These are phyloP conservation scores for Stegodyphus dumicola DNA, from an alignment of 1,140 invertebrate species.

Conservation along the genomic window DNA sequence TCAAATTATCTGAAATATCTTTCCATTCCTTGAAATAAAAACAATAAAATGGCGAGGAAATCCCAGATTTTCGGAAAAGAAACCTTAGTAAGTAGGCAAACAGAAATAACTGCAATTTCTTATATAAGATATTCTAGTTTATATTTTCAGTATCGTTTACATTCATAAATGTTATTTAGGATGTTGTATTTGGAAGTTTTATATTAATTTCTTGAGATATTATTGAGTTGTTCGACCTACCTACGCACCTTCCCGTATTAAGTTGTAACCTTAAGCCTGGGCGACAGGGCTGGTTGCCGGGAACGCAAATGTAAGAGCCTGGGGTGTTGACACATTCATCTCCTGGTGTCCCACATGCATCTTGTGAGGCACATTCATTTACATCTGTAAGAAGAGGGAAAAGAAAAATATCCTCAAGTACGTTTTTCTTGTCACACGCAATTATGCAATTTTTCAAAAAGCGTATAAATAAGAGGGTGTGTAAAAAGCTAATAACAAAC, in stretches of 20 bases:
- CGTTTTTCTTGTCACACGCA: not conserved
- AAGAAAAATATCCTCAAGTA: not conserved
- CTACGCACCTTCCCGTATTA: slow-evolving; percentile 63
- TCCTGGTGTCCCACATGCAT: not conserved
- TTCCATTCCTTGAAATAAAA: too few relatives aligned
- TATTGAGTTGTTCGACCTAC: slow-evolving; percentile 67
- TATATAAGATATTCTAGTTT: not conserved
- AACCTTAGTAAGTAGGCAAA: not conserved
- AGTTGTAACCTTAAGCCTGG: slow-evolving; percentile 70
- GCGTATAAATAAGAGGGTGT: not conserved
- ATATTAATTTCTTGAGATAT: not conserved
- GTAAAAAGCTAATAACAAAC: not conserved
- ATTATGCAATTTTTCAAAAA: not conserved
- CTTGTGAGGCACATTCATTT: not conserved
- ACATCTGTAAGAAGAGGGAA: not conserved
- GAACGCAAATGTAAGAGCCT: slow-evolving; percentile 70
- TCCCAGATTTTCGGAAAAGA: too few relatives aligned
- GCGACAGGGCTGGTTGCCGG: slow-evolving; percentile 72
- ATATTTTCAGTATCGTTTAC: not conserved
- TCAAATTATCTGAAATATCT: too few relatives aligned
- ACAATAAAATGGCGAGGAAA: too few relatives aligned
- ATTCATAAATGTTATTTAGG: not conserved
- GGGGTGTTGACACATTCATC: not conserved
- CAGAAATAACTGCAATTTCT: not conserved
- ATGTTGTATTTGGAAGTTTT: not conserved